Percentiles rank a stretch among this genome's conserved stretches.
Conservation (phyloP, 2,113 vertebrate genomes). For the Perca flavescens region DNA sequence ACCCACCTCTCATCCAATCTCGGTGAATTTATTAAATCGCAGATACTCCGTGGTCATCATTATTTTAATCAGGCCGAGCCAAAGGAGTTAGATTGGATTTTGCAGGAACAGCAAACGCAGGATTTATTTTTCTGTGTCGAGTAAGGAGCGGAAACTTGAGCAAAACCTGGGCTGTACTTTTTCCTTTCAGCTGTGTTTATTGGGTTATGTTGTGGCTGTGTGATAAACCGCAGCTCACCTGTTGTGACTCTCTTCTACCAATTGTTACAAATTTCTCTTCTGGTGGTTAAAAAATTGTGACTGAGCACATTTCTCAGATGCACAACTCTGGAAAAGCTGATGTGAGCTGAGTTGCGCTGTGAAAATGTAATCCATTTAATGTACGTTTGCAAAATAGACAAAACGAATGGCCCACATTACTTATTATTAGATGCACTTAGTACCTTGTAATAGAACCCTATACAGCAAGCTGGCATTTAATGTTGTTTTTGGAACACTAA, state of each 20-base stretch:
- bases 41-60: constrained; percentile 27
- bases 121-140: neutral
- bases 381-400: too few relatives aligned
- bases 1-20: constrained; percentile 42
- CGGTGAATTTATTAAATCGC: constrained; percentile 57
- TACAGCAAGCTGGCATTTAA: too few relatives aligned
- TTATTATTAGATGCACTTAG: too few relatives aligned
- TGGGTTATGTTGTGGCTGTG: constrained; percentile 27
- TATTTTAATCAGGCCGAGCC: constrained; percentile 39
- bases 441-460: too few relatives aligned
- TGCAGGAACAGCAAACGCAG: constrained; percentile 26
- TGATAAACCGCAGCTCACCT: constrained; percentile 17
- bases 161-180: constrained; percentile 11
- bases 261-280: constrained; percentile 14
- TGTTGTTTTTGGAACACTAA: too few relatives aligned
- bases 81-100: constrained; percentile 48
- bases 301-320: constrained; percentile 40
- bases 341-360: neutral
- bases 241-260: constrained; percentile 29
- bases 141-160: constrained; percentile 33
- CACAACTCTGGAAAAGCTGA: constrained; percentile 2
- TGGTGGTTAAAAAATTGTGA: constrained; percentile 19
- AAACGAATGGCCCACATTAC: too few relatives aligned
- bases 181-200: constrained; percentile 14
- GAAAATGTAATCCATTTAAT: neutral